A percentile compares a stretch with the other conserved stretches of the same genome.
Conservation (phyloP, 2,113 vertebrate species). For the Macaca mulatta region DNA sequence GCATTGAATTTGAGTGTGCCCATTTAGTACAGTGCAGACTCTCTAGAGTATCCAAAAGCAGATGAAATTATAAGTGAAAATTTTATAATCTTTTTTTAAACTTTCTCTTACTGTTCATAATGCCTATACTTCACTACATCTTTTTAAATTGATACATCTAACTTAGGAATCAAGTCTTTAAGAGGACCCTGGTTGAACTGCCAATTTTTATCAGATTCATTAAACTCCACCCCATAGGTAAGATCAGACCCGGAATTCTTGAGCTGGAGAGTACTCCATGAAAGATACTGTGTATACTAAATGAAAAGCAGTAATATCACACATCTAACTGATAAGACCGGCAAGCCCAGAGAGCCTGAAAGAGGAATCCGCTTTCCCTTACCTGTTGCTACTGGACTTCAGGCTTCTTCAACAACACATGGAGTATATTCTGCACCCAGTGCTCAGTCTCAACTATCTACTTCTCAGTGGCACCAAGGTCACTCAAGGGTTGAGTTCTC, state of each 20-base stretch:
- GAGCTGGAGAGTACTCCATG: background rate
- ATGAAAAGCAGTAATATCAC: background rate
- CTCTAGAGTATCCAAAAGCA: background rate
- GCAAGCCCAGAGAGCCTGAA: background rate
- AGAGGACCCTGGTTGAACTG: background rate
- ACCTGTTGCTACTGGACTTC: background rate
- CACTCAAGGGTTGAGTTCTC: background rate
- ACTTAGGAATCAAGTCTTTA: background rate
- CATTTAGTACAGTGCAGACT: background rate
- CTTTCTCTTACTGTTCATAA: background rate
- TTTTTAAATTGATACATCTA: background rate
- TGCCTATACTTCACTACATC: background rate
- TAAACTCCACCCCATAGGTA: background rate
- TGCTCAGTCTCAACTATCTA: background rate
- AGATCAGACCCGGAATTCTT: background rate
- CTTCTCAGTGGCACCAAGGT: background rate
- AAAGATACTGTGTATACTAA: background rate
- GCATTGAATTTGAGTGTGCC: background rate
- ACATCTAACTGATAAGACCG: accelerated
- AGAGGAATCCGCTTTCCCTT: background rate
- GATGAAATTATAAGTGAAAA: background rate
- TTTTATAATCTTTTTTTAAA: background rate
- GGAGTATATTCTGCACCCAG: accelerated
- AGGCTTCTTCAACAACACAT: background rate
- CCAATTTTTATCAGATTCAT: background rate